Percentiles rank a stretch among this genome's conserved stretches.
These are phyloP conservation scores for Rapana venosa DNA, from an alignment of 2,888 invertebrate genomes.

Conservation along the genomic window DNA sequence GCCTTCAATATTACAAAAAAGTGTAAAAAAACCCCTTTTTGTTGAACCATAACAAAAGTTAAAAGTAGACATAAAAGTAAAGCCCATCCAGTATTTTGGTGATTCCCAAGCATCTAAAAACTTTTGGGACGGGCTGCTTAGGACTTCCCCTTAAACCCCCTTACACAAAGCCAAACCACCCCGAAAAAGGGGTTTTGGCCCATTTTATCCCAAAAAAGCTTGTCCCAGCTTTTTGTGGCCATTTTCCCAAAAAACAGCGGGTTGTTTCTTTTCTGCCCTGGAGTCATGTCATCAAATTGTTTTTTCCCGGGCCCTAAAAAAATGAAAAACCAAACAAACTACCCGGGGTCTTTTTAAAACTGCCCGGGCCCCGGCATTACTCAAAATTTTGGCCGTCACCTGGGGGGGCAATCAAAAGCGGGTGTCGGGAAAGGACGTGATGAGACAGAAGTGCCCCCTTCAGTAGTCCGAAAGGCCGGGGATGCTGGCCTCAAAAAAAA, in stretches of 20 bases:
- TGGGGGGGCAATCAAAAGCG: neutral
- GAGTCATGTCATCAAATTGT: neutral
- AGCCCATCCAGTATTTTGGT: too few relatives aligned
- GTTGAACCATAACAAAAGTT: too few relatives aligned
- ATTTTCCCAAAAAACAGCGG: neutral
- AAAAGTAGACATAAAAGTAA: too few relatives aligned
- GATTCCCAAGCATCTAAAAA: neutral
- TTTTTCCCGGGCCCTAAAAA: neutral
- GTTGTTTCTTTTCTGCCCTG: neutral
- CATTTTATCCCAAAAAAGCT: neutral
- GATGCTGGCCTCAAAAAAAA: neutral
- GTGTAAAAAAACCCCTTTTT: too few relatives aligned
- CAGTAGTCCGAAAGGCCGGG: constrained; percentile 9
- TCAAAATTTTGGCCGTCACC: neutral
- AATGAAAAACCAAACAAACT: neutral
- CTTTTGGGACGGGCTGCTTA: neutral
- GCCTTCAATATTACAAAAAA: too few relatives aligned
- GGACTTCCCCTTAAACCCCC: neutral
- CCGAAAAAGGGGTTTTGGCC: neutral
- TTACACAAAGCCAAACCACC: neutral
- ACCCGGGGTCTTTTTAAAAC: neutral
- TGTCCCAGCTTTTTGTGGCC: neutral
- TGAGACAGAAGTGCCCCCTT: neutral
- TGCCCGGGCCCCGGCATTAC: neutral
- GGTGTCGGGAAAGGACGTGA: neutral